Conservation (phyloP, 2,888 invertebrate species). For the Macrophya annulata region DNA sequence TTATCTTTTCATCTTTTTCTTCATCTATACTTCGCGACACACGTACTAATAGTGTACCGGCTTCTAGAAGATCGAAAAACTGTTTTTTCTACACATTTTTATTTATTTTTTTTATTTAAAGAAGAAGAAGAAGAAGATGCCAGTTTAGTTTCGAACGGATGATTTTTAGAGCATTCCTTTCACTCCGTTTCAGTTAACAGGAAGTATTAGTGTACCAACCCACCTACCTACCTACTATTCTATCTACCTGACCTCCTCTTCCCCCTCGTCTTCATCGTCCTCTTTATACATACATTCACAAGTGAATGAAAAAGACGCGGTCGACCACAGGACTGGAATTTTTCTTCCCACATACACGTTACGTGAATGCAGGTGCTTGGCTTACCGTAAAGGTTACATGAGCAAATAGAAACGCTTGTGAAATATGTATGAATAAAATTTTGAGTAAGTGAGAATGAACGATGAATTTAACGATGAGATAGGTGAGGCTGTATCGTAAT, state of each 20-base stretch:
- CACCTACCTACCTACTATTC: slow-evolving; percentile 27
- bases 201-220: slow-evolving; percentile 11
- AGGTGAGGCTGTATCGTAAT: background rate
- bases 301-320: slow-evolving; percentile 31
- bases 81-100: background rate
- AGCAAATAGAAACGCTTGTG: background rate
- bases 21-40: background rate
- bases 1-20: background rate
- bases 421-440: slow-evolving; percentile 13
- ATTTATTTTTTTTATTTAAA: background rate
- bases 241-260: slow-evolving; percentile 2
- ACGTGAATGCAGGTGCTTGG: slow-evolving; percentile 22
- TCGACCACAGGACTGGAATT: slow-evolving; percentile 29
- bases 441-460: background rate
- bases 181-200: slow-evolving; percentile 4
- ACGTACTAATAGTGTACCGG: background rate
- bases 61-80: background rate
- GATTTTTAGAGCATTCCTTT: slow-evolving; percentile 28
- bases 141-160: background rate
- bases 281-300: background rate
- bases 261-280: background rate
- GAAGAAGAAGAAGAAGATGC: background rate
- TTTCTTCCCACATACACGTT: slow-evolving; percentile 7
- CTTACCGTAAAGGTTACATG: background rate
- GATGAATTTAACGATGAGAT: background rate